These are phyloP conservation scores for Resseliella maxima DNA, from an alignment of 2,888 invertebrate species.

Conservation along the genomic window DNA sequence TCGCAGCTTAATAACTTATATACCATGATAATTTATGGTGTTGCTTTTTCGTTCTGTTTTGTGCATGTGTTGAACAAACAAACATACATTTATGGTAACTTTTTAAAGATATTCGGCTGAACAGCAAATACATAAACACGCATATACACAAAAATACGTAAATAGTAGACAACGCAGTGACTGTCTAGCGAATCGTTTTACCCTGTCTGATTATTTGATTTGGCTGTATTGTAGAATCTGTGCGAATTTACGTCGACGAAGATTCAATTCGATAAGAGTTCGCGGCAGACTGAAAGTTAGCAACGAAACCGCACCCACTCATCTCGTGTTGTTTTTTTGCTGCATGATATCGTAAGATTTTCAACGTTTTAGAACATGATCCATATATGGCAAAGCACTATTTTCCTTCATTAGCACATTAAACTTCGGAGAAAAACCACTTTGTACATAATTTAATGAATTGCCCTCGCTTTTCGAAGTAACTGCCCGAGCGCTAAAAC, in stretches of 20 bases:
- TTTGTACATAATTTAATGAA: constrained; percentile 54
- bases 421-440: constrained; percentile 41
- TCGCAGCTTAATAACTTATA: constrained; percentile 21
- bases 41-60: constrained; percentile 12
- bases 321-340: background rate
- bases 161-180: background rate
- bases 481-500: constrained; percentile 19
- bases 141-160: background rate
- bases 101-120: background rate
- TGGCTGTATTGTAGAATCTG: background rate
- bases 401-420: constrained; percentile 32
- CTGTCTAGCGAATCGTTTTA: background rate
- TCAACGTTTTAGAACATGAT: background rate
- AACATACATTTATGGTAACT: constrained; percentile 25
- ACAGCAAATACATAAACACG: background rate
- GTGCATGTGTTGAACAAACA: constrained; percentile 46
- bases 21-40: constrained; percentile 7
- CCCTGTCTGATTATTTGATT: constrained; percentile 27
- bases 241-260: background rate
- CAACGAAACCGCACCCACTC: constrained; percentile 19
- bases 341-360: background rate
- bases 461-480: background rate
- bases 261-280: background rate
- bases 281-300: too few species aligned
- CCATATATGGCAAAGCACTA: background rate